Percentiles rank a stretch among this genome's conserved stretches.
Conservation (phyloP, 2,797 vertebrate genomes). For the Danio choprae region DNA sequence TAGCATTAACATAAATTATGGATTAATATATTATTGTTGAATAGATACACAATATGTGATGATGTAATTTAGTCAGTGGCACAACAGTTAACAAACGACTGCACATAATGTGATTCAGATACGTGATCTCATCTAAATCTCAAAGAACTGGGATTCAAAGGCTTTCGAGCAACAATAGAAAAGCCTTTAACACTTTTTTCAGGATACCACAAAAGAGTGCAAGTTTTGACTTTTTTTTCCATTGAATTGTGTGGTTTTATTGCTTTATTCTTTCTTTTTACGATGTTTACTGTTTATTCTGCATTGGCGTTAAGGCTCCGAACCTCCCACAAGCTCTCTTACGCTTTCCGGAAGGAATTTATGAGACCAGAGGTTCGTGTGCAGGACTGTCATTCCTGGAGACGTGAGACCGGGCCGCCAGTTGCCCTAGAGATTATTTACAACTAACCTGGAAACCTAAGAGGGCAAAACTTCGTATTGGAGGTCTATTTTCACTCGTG, state of each 20-base stretch:
- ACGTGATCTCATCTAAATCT: conserved; percentile 1
- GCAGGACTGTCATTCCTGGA: conserved; percentile 41
- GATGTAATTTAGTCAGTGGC: background rate
- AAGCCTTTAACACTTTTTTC: conserved; percentile 8
- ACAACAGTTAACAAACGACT: background rate
- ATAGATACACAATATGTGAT: background rate
- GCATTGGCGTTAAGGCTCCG: conserved; percentile 60
- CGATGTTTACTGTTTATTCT: conserved; percentile 70
- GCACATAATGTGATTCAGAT: conserved; percentile 13
- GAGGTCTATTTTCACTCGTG: background rate
- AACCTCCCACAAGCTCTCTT: conserved; percentile 60
- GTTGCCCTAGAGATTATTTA: conserved; percentile 40
- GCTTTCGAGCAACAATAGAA: conserved; percentile 11
- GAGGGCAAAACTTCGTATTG: conserved; percentile 17
- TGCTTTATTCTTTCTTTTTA: conserved; percentile 68
- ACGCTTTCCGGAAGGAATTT: conserved; percentile 67
- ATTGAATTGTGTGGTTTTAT: conserved; percentile 60
- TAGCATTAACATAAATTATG: too few relatives aligned
- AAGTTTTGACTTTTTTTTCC: conserved; percentile 45
- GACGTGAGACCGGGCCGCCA: background rate
- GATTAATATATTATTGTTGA: too few relatives aligned
- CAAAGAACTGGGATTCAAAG: conserved; percentile 19
- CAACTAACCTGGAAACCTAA: conserved; percentile 41
- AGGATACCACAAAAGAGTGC: conserved; percentile 39
- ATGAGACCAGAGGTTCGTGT: conserved; percentile 48